These are phyloP conservation scores for Anarrhichthys ocellatus DNA, from an alignment of 2,113 vertebrate genomes.

Conservation along the genomic window DNA sequence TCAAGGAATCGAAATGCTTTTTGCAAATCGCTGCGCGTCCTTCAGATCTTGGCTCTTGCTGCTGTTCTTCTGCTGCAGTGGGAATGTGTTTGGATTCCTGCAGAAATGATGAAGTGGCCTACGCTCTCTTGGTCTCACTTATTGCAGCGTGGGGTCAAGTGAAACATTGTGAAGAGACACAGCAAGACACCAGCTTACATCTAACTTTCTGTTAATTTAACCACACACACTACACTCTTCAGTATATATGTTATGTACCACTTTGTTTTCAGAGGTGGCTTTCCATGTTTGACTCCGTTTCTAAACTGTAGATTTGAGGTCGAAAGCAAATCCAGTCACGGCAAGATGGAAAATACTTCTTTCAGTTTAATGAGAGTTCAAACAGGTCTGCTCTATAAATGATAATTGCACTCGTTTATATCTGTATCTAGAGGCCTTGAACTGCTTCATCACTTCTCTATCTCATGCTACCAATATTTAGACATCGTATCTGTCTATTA, in stretches of 20 bases:
- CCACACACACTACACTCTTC: neutral
- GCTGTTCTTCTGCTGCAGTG: constrained; percentile 53
- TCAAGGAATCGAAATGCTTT: constrained; percentile 24
- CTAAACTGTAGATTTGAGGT: neutral
- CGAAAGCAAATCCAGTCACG: neutral
- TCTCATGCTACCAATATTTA: constrained; percentile 43
- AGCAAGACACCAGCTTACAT: neutral
- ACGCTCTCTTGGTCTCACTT: constrained; percentile 39
- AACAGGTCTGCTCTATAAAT: neutral
- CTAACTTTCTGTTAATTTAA: neutral
- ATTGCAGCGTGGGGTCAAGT: constrained; percentile 22
- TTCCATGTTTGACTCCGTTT: neutral
- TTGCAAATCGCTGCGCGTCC: neutral
- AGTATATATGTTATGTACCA: neutral
- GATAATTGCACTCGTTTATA: constrained; percentile 14
- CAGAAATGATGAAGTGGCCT: constrained; percentile 59
- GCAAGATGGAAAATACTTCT: neutral
- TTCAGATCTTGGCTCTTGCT: constrained; percentile 58
- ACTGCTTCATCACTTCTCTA: constrained; percentile 26
- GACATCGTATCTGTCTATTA: constrained; percentile 31
- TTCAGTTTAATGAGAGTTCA: constrained; percentile 19
- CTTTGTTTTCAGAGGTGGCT: neutral
- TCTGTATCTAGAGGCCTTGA: constrained; percentile 19
- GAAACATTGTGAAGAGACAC: constrained; percentile 16
- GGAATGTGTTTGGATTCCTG: constrained; percentile 60